phyloP scores from a whole-genome alignment of 30 jellyfish, hydroid and myxozoan genomes.

The Aurelia aurita complex sp. Pacific region DNA sequence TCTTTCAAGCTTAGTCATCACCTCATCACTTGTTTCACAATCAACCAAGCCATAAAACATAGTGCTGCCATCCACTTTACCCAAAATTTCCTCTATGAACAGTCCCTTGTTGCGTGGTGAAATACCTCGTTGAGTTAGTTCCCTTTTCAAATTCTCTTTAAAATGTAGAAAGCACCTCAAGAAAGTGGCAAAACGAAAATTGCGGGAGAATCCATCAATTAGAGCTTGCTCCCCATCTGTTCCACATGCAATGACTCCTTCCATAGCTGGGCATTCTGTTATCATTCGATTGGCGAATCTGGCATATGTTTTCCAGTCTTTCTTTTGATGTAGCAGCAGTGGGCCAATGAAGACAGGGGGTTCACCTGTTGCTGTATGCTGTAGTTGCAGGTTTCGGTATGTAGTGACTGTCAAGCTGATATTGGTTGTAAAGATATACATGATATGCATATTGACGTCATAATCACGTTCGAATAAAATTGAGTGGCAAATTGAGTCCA shows the following conservation, averaged over 20 bases:
- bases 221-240: conserved; percentile 13
- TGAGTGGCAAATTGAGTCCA: too few relatives aligned
- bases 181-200: neutral
- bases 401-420: conserved; percentile 5
- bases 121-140: neutral
- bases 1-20: neutral
- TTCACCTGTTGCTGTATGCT: neutral
- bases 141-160: neutral
- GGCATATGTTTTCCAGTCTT: neutral
- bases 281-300: neutral
- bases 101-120: neutral
- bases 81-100: neutral
- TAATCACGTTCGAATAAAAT: too few relatives aligned
- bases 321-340: conserved; percentile 1
- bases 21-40: neutral
- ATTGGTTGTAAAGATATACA: neutral
- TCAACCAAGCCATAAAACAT: neutral
- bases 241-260: conserved; percentile 12
- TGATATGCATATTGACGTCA: too few relatives aligned
- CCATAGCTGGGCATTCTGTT: neutral
- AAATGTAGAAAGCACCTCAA: too few relatives aligned
- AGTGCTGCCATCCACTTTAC: neutral
- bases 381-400: conserved; percentile 1
- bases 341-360: conserved; percentile 24
- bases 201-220: neutral